phyloP scores from a whole-genome alignment of 2,888 invertebrate species.

The Drosophila leonis region DNA sequence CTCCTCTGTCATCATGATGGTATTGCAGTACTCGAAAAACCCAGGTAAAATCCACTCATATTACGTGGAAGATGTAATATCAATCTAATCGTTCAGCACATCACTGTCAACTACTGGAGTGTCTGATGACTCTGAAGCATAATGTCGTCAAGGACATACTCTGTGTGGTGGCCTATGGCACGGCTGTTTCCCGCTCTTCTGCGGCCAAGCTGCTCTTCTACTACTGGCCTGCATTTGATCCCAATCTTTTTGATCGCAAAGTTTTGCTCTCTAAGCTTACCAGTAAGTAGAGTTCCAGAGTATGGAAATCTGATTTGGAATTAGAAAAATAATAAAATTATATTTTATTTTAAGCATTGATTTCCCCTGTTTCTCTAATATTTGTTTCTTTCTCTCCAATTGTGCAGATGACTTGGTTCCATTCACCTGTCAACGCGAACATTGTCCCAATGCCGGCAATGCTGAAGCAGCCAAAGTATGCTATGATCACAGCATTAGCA shows the following conservation, averaged over 20 bases:
- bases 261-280: slow-evolving; percentile 94
- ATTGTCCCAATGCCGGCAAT: slow-evolving; percentile 94
- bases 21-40: slow-evolving; percentile 97
- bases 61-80: not conserved
- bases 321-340: too few relatives aligned
- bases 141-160: slow-evolving; percentile 96
- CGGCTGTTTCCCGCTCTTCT: slow-evolving; percentile 95
- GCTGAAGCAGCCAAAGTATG: slow-evolving; percentile 97
- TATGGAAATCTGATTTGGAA: not conserved
- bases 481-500: slow-evolving; percentile 96
- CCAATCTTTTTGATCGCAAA: slow-evolving; percentile 95
- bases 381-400: slow-evolving; percentile 1
- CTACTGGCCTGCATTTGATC: slow-evolving; percentile 99
- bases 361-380: not conserved
- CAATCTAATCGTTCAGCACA: slow-evolving; percentile 88
- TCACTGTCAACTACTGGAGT: slow-evolving; percentile 98
- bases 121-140: slow-evolving; percentile 96
- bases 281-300: slow-evolving; percentile 87
- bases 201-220: slow-evolving; percentile 98
- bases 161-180: slow-evolving; percentile 98
- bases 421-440: slow-evolving; percentile 95
- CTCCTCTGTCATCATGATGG: slow-evolving; percentile 98
- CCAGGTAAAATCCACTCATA: slow-evolving; percentile 87
- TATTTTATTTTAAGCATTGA: too few relatives aligned
- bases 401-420: slow-evolving; percentile 90